Conservation (phyloP, 2,113 vertebrate species). For the Otus sunia region DNA sequence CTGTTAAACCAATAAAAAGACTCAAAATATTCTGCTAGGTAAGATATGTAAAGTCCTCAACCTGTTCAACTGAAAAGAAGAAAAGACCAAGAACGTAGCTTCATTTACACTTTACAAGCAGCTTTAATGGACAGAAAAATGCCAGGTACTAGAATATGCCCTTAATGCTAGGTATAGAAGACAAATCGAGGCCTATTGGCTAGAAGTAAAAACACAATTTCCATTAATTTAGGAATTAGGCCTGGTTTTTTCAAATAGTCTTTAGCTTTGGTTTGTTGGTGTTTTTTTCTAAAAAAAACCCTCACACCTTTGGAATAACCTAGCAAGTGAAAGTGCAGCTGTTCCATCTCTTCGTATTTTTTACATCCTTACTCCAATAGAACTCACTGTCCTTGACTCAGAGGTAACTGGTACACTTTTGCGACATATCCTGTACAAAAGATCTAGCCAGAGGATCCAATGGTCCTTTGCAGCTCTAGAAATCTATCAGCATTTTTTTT, state of each 20-base stretch:
- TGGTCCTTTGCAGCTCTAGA: not conserved
- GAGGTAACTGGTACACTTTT: not conserved
- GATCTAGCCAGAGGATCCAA: not conserved
- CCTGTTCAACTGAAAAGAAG: not conserved
- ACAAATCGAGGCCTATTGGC: not conserved
- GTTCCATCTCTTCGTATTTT: not conserved
- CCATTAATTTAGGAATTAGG: not conserved
- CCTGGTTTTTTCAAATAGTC: accelerated
- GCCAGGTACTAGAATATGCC: not conserved
- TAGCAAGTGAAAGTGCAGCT: not conserved
- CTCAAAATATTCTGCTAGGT: not conserved
- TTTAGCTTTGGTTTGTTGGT: not conserved
- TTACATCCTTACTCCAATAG: not conserved
- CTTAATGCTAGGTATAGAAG: not conserved
- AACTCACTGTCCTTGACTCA: not conserved
- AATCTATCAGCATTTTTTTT: not conserved
- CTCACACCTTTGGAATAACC: not conserved
- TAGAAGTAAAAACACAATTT: not conserved
- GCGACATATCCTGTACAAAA: not conserved
- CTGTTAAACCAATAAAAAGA: not conserved
- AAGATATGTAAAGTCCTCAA: not conserved
- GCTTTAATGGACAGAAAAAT: not conserved
- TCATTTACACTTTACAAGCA: not conserved
- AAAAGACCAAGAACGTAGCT: not conserved
- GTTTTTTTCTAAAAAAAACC: not conserved